phyloP scores from a whole-genome alignment of 1,140 invertebrate species.

The Caerostris extrusa region DNA sequence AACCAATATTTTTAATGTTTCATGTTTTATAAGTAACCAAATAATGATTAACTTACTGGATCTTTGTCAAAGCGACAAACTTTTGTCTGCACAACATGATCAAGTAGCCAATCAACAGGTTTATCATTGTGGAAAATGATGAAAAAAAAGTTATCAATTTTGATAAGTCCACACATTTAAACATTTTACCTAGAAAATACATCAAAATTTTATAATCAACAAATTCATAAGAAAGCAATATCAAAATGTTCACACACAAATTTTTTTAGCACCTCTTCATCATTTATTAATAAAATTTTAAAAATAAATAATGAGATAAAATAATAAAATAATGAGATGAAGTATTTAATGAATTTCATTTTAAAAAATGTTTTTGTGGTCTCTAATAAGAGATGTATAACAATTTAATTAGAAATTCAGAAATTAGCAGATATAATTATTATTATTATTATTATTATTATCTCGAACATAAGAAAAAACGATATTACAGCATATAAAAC shows the following conservation, averaged over 20 bases:
- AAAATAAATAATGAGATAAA: too few relatives aligned
- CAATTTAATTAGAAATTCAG: too few relatives aligned
- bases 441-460: too few relatives aligned
- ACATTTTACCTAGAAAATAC: constrained; percentile 91
- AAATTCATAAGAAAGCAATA: not conserved
- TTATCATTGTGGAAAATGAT: constrained; percentile 97
- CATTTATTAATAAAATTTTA: too few relatives aligned
- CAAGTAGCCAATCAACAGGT: constrained; percentile 97
- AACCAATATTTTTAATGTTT: not conserved
- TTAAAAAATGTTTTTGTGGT: too few relatives aligned
- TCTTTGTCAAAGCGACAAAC: constrained; percentile 93
- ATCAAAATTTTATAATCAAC: constrained; percentile 14
- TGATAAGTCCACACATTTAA: constrained; percentile 93
- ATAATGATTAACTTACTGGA: constrained; percentile 84
- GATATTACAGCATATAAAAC: too few relatives aligned
- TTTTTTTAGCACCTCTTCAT: too few relatives aligned
- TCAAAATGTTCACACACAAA: not conserved
- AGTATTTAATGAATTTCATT: too few relatives aligned
- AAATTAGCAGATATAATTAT: too few relatives aligned
- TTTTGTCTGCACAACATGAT: constrained; percentile 94
- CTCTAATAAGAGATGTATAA: too few relatives aligned
- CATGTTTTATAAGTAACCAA: not conserved
- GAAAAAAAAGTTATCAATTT: constrained; percentile 95
- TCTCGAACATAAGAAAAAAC: too few relatives aligned
- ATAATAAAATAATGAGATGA: too few relatives aligned